These are phyloP conservation scores for Propsilocerus akamusi DNA, from an alignment of 1,140 invertebrate species.

Conservation along the genomic window DNA sequence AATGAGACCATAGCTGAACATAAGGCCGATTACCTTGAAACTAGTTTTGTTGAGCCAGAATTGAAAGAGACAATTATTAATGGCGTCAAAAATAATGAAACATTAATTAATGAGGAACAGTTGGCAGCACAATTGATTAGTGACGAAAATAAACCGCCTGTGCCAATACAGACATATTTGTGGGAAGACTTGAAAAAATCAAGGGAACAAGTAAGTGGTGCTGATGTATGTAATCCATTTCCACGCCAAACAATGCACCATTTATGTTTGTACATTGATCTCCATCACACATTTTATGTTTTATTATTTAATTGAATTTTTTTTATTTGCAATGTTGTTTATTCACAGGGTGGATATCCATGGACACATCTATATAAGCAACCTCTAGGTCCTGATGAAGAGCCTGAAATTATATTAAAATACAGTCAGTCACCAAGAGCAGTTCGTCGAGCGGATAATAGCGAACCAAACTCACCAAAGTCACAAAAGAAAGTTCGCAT, in stretches of 20 bases:
- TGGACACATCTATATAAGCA: conserved; percentile 44
- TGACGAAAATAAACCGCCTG: conserved; percentile 29
- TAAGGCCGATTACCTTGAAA: too few relatives aligned
- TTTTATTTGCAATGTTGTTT: conserved; percentile 6
- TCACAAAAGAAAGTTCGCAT: conserved; percentile 19
- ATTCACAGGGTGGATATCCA: conserved; percentile 41
- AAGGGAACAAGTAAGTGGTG: conserved; percentile 21
- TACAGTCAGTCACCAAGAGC: conserved; percentile 16
- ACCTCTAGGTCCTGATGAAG: conserved; percentile 25
- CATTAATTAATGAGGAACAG: background rate
- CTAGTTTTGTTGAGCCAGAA: too few relatives aligned
- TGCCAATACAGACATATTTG: conserved; percentile 45
- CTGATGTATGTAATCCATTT: conserved; percentile 1
- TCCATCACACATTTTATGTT: too few relatives aligned
- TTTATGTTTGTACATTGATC: background rate
- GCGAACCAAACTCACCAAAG: conserved; percentile 20
- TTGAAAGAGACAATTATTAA: background rate
- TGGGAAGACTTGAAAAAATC: conserved; percentile 48
- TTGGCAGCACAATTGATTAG: background rate
- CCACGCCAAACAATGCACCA: background rate
- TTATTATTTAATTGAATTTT: background rate
- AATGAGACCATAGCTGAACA: too few relatives aligned
- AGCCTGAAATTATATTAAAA: conserved; percentile 25
- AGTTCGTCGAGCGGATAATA: background rate
- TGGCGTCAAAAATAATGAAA: background rate